phyloP scores from a whole-genome alignment of 2,113 vertebrate species.

The Myrmecophaga tridactyla region DNA sequence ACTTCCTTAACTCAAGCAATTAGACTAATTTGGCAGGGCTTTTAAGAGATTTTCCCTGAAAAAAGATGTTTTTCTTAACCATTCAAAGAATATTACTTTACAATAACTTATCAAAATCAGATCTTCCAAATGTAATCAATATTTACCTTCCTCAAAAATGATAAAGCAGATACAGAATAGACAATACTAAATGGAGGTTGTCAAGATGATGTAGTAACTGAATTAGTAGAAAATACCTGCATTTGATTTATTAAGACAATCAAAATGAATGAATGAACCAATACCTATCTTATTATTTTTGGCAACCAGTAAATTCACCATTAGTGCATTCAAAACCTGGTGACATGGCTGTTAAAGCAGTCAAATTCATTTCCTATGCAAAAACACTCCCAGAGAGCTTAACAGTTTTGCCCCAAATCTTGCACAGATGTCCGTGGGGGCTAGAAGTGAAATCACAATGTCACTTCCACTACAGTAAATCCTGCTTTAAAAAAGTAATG shows the following conservation, averaged over 20 bases:
- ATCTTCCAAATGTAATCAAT: not conserved
- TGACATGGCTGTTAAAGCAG: not conserved
- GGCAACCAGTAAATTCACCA: not conserved
- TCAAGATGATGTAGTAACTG: not conserved
- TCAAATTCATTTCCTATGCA: not conserved
- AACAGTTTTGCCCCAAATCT: too few relatives aligned
- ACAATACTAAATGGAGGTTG: not conserved
- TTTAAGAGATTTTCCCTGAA: not conserved
- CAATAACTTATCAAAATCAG: too few relatives aligned
- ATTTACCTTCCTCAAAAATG: not conserved
- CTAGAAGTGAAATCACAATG: not conserved
- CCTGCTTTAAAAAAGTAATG: not conserved
- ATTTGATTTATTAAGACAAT: not conserved
- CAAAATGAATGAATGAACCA: not conserved
- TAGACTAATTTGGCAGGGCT: not conserved
- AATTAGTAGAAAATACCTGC: not conserved
- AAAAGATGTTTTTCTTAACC: not conserved
- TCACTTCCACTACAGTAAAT: not conserved
- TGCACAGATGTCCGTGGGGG: not conserved
- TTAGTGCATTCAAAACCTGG: not conserved
- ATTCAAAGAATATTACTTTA: not conserved
- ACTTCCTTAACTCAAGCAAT: conserved; percentile 81
- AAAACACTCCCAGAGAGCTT: not conserved
- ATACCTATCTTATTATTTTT: not conserved
- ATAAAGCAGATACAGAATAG: not conserved